Base-by-base conservation (phyloP, 2,888 invertebrate genomes). In the Tortrix viridana region DNA sequence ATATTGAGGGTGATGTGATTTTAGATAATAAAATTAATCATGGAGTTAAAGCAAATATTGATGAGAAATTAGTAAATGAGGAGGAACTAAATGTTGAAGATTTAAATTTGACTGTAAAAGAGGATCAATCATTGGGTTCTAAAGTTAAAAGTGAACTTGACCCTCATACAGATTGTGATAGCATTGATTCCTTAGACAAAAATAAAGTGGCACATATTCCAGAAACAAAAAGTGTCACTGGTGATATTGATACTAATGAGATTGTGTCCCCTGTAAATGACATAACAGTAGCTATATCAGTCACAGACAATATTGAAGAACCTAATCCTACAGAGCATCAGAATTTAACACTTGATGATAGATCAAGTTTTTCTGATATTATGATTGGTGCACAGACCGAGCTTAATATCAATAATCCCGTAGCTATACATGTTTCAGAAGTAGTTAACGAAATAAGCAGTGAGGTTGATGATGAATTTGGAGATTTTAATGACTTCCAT, bases 401-500 rank as follows among this genome's bases (percentile, higher is more conserved):
- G 18, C 50, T 18, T 46, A 23, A 14, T 26, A 14, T 63, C 14
- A 14, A 19, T 16, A 22, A 20, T 6, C 18, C 14, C 3, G n/a
- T 20, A 32, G 37, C 26, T 53, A 26, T 32, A 14, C 32, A 63
- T 32, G 19, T 38, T 22, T 44, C 26, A 43, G 44, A 65, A 20
- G 56, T 58, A 56, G 32, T 53, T 56, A 62, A 62, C 59, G 68
- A 72, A 65, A 60, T 60, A 60, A 54, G 53, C 22, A 59, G 37
- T 60, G 52, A 59, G 2, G 62, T 50, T 37, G 75, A 83, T 67
- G 90, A 93, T 73, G 92, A 92, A 71, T 92, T 93, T 84, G 92
- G 86, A 48, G 90, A 93, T 72, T 93, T 93, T 82, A 88, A 92
- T 74, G 90, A 93, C 67, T 93, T 93, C 75, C 86, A 86, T 74